Conservation (phyloP, 1,140 invertebrate genomes). For the Papilio xuthus region DNA sequence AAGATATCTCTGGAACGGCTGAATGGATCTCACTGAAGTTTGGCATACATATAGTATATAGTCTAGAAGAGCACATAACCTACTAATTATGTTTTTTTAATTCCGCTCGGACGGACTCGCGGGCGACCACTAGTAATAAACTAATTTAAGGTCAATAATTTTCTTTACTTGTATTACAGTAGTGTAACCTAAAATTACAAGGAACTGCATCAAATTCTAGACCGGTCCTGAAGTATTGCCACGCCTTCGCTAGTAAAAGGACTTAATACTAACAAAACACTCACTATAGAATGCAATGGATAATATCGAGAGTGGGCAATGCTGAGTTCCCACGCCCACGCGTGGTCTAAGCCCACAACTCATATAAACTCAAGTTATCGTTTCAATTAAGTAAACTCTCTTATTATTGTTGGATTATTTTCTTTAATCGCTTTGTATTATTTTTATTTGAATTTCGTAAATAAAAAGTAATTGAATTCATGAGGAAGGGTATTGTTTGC, state of each 20-base stretch:
- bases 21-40: too few relatives aligned
- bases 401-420: conserved; percentile 5
- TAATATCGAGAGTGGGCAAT: conserved; percentile 15
- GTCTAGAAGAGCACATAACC: too few relatives aligned
- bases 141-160: background rate
- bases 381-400: conserved; percentile 19
- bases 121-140: too few relatives aligned
- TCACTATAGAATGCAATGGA: background rate
- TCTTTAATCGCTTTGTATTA: background rate
- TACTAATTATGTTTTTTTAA: too few relatives aligned
- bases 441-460: background rate
- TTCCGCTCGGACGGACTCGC: too few relatives aligned
- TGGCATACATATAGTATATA: too few relatives aligned
- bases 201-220: background rate
- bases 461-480: background rate
- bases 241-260: conserved; percentile 5
- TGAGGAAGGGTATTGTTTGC: background rate
- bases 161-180: background rate
- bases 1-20: too few relatives aligned
- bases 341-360: conserved; percentile 2
- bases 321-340: background rate
- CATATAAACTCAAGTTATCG: conserved; percentile 5
- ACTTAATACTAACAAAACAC: conserved; percentile 18
- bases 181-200: conserved; percentile 1
- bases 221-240: background rate